These are phyloP conservation scores for Streblospio benedicti DNA, from an alignment of 1,140 invertebrate species.

Conservation along the genomic window DNA sequence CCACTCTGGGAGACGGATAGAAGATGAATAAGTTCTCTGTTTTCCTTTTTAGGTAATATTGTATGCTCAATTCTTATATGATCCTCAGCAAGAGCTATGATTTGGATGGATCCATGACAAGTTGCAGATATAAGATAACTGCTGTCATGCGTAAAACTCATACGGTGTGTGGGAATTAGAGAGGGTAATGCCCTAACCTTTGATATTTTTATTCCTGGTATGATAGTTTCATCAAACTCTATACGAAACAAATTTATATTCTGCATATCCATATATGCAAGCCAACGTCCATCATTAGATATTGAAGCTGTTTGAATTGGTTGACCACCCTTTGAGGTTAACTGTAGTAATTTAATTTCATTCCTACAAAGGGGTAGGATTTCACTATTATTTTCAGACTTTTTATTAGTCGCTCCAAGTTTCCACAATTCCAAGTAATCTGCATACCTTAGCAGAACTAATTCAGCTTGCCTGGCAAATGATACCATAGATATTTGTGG, in stretches of 20 bases:
- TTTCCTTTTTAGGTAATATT: not conserved
- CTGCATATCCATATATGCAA: constrained; percentile 1
- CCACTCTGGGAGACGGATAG: constrained; percentile 19
- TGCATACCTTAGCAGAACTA: constrained; percentile 61
- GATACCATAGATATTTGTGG: constrained; percentile 4
- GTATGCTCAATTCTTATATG: constrained; percentile 3
- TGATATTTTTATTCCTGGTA: not conserved
- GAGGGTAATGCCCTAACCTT: not conserved
- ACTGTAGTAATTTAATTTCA: constrained; percentile 58
- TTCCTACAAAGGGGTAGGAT: constrained; percentile 49
- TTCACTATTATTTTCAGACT: constrained; percentile 27
- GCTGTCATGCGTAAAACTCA: constrained; percentile 22
- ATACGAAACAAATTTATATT: not conserved
- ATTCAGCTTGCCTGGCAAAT: constrained; percentile 50
- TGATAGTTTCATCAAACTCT: too few relatives aligned
- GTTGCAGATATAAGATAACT: constrained; percentile 21
- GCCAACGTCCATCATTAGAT: constrained; percentile 57
- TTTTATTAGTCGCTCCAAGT: constrained; percentile 47
- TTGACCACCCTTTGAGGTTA: constrained; percentile 56
- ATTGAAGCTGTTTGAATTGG: constrained; percentile 59
- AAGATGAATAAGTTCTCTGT: constrained; percentile 15
- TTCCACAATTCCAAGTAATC: constrained; percentile 58
- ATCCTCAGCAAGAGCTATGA: constrained; percentile 17
- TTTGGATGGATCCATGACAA: constrained; percentile 19
- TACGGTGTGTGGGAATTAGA: constrained; percentile 21